Evolutionary conservation across 2,797 vertebrate species (phyloP).

Genomic region (Sebastes nivosus): DNA sequence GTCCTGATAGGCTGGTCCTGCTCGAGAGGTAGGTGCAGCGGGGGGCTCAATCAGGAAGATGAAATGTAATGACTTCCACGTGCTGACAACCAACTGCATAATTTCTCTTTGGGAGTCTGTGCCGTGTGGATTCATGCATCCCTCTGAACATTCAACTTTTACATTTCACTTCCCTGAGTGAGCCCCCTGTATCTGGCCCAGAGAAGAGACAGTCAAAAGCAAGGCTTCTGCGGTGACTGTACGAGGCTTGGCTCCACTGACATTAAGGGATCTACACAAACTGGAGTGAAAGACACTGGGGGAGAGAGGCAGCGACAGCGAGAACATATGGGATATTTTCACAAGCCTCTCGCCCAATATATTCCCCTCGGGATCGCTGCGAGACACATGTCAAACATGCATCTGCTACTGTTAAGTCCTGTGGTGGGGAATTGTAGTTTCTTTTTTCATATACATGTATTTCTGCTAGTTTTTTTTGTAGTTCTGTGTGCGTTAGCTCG

Average conservation of each 20-base stretch:
- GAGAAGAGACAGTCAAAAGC: slow-evolving; percentile 68
- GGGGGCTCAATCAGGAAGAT: slow-evolving; percentile 67
- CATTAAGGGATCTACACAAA: slow-evolving; percentile 50
- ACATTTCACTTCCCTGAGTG: slow-evolving; percentile 54
- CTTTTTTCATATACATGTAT: slow-evolving; percentile 29
- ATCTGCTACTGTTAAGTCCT: slow-evolving; percentile 65
- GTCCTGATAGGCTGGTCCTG: slow-evolving; percentile 79
- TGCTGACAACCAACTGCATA: slow-evolving; percentile 36
- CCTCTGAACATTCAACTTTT: slow-evolving; percentile 39
- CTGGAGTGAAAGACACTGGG: slow-evolving; percentile 20
- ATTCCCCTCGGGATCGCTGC: slow-evolving; percentile 48
- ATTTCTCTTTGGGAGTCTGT: slow-evolving; percentile 27
- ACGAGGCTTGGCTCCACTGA: slow-evolving; percentile 61
- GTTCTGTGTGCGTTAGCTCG: slow-evolving; percentile 55
- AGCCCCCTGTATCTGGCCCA: slow-evolving; percentile 68
- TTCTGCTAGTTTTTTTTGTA: slow-evolving; percentile 46
- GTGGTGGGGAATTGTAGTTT: slow-evolving; percentile 33
- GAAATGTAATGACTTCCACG: slow-evolving; percentile 37
- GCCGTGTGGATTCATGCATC: slow-evolving; percentile 24
- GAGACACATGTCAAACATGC: slow-evolving; percentile 63
- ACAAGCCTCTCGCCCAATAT: slow-evolving; percentile 44
- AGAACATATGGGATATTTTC: slow-evolving; percentile 55
- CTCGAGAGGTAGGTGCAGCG: slow-evolving; percentile 82
- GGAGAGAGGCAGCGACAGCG: slow-evolving; percentile 19
- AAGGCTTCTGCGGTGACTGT: slow-evolving; percentile 74